Percentiles rank a stretch among this genome's conserved stretches.
phyloP scores from a whole-genome alignment of 2,113 vertebrate genomes.

The Nerophis lumbriciformis region DNA sequence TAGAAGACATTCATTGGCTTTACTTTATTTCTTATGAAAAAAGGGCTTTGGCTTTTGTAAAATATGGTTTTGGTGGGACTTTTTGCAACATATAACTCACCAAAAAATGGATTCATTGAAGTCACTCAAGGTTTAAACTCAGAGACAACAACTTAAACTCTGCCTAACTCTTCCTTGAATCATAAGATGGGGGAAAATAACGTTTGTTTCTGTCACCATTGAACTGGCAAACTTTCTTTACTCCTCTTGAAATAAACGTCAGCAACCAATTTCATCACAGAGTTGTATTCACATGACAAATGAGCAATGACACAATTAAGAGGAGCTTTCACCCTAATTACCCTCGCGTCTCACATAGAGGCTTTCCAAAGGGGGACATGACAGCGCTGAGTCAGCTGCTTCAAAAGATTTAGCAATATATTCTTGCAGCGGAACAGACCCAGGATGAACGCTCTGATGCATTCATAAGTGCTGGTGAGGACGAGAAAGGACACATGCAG shows the following conservation, averaged over 20 bases:
- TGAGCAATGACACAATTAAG: slow-evolving; percentile 84
- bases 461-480: background rate
- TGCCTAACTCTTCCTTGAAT: too few relatives aligned
- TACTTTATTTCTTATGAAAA: too few relatives aligned
- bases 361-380: slow-evolving; percentile 23
- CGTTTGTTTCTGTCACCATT: background rate
- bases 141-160: background rate
- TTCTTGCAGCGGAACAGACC: too few relatives aligned
- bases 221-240: slow-evolving; percentile 1
- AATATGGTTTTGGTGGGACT: too few relatives aligned
- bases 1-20: too few relatives aligned
- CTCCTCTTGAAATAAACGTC: background rate
- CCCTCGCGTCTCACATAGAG: slow-evolving; percentile 28
- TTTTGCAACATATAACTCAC: background rate
- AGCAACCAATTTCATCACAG: background rate
- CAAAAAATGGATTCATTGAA: background rate
- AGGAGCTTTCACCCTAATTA: slow-evolving; percentile 79
- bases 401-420: background rate
- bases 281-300: slow-evolving; percentile 13
- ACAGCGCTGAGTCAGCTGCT: background rate
- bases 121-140: background rate
- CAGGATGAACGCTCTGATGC: background rate
- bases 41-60: too few relatives aligned
- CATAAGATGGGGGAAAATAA: background rate
- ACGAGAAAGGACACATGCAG: background rate